Evolutionary conservation across 2,113 vertebrate species (phyloP).

Genomic region (Chaetodon trifascialis): DNA sequence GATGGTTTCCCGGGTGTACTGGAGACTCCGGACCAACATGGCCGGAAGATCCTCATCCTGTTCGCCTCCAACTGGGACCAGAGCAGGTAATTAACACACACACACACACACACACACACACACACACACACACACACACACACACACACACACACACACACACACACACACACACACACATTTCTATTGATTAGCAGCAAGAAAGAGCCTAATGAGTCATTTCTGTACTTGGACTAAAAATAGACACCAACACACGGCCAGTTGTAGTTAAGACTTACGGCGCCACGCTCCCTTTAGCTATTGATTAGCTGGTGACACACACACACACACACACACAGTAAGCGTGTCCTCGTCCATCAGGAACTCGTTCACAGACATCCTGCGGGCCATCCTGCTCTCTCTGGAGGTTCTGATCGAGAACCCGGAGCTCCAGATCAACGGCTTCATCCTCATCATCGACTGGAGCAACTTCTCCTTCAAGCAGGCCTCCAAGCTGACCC

Average conservation of each 20-base stretch:
- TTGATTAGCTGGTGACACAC: slow-evolving; percentile 36
- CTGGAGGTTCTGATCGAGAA: slow-evolving; percentile 99
- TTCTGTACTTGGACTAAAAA: slow-evolving; percentile 1
- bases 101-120: slow-evolving; percentile 19
- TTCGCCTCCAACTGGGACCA: slow-evolving; percentile 99
- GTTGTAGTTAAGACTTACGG: slow-evolving; percentile 25
- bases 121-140: slow-evolving; percentile 8
- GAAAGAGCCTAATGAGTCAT: slow-evolving; percentile 36
- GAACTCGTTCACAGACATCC: slow-evolving; percentile 92
- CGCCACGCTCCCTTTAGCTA: slow-evolving; percentile 12
- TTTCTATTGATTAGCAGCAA: slow-evolving; percentile 22
- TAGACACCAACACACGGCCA: background rate
- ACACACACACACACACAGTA: background rate
- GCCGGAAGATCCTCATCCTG: slow-evolving; percentile 96
- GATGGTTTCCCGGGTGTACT: slow-evolving; percentile 98
- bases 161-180: slow-evolving; percentile 14
- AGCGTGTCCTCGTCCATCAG: slow-evolving; percentile 33
- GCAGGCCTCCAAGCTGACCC: slow-evolving; percentile 98
- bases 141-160: slow-evolving; percentile 6
- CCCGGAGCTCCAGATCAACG: slow-evolving; percentile 97
- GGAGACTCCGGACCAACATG: slow-evolving; percentile 96
- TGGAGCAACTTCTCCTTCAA: slow-evolving; percentile 99
- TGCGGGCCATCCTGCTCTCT: slow-evolving; percentile 96
- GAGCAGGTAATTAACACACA: slow-evolving; percentile 87
- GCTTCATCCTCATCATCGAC: slow-evolving; percentile 99